These are phyloP conservation scores for Platerodrilus igneus DNA, from an alignment of 2,888 invertebrate genomes.

Conservation along the genomic window DNA sequence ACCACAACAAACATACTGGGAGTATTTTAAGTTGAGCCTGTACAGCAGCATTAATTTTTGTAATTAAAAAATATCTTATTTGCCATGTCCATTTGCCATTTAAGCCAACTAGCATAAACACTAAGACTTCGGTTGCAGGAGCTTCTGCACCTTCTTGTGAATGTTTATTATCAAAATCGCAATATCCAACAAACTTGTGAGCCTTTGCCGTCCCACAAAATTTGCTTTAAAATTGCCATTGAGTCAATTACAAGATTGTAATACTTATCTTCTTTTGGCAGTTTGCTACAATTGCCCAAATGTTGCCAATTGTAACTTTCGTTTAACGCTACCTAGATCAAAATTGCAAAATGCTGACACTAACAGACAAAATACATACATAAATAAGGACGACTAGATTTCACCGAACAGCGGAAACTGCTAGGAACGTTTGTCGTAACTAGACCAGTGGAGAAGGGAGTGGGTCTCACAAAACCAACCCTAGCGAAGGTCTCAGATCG, in stretches of 20 bases:
- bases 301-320: no score
- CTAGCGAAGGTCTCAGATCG: no score
- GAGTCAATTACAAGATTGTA: slow-evolving; percentile 12
- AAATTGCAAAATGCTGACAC: no score
- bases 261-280: neutral
- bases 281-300: no score
- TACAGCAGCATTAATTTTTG: slow-evolving; percentile 8
- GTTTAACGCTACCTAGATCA: no score
- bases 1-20: no score
- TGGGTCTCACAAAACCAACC: no score
- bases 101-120: slow-evolving; percentile 19
- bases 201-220: slow-evolving; percentile 18
- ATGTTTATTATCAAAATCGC: slow-evolving; percentile 11
- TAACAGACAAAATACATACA: no score
- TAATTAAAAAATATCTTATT: slow-evolving; percentile 16
- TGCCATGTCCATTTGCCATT: slow-evolving; percentile 20
- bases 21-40: slow-evolving; percentile 15
- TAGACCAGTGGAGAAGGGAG: no score
- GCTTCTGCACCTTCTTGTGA: slow-evolving; percentile 14
- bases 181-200: slow-evolving; percentile 4
- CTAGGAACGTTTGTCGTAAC: no score
- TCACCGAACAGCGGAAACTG: no score
- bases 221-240: slow-evolving; percentile 18
- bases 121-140: slow-evolving; percentile 16
- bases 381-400: no score